Evolutionary conservation across 2,797 vertebrate genomes (phyloP).

Genomic region (Natrix natrix): DNA sequence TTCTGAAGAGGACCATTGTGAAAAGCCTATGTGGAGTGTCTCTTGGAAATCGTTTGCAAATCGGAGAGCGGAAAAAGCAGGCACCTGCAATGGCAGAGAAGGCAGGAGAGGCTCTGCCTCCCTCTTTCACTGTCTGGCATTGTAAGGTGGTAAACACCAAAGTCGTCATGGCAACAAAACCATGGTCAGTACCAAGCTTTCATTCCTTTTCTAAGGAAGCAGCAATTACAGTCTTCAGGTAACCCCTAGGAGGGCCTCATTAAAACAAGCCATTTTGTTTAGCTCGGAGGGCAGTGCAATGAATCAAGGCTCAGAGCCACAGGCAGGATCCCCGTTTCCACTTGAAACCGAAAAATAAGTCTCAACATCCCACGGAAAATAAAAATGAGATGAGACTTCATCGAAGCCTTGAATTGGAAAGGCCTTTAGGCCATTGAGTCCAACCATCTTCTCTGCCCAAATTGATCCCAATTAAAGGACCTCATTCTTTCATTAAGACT

Average conservation of each 20-base stretch:
- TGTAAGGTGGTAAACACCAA: constrained; percentile 38
- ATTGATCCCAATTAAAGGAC: not conserved
- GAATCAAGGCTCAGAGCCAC: constrained; percentile 2
- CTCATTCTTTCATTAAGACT: not conserved
- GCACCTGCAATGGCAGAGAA: not conserved
- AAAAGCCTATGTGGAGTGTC: accelerated
- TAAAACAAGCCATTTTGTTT: constrained; percentile 28
- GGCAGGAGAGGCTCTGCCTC: not conserved
- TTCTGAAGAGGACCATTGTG: not conserved
- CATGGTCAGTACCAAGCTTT: constrained; percentile 43
- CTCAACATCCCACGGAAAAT: not conserved
- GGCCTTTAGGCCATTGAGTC: not conserved
- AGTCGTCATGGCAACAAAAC: constrained; percentile 55
- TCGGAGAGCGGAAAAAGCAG: not conserved
- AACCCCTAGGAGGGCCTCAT: constrained; percentile 36
- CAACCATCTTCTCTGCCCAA: not conserved
- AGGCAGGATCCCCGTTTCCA: not conserved
- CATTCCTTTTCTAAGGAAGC: constrained; percentile 37
- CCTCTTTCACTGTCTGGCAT: not conserved
- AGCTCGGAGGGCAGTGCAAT: constrained; percentile 5
- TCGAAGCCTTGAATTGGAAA: not conserved
- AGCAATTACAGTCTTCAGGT: constrained; percentile 43
- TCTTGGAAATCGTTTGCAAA: constrained; percentile 8
- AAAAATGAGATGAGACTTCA: not conserved
- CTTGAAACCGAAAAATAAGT: not conserved